phyloP scores from a whole-genome alignment of 1,140 invertebrate species.

The Ceratina japonica region DNA sequence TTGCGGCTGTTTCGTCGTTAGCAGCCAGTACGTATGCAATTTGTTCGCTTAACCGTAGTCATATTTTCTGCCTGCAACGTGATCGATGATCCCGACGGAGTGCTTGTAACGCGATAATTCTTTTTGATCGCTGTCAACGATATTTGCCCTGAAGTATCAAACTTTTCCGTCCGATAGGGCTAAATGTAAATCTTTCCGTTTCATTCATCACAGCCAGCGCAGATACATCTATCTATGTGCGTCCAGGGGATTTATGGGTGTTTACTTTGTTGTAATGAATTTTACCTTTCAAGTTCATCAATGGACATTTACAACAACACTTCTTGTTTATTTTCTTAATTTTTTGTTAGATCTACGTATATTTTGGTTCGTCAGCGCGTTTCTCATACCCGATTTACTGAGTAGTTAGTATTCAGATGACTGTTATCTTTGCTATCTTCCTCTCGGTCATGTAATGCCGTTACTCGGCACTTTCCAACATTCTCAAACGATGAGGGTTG shows the following conservation, averaged over 20 bases:
- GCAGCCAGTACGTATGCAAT: not conserved
- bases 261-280: too few species aligned
- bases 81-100: constrained; percentile 15
- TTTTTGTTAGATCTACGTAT: not conserved
- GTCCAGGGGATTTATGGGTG: too few species aligned
- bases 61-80: constrained; percentile 10
- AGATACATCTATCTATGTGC: too few species aligned
- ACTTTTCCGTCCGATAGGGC: not conserved
- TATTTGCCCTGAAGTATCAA: not conserved
- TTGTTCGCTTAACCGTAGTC: constrained; percentile 14
- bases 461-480: not conserved
- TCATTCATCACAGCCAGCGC: not conserved
- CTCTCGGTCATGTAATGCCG: not conserved
- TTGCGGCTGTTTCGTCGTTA: constrained; percentile 31
- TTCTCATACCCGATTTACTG: constrained; percentile 24
- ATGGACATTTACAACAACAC: too few species aligned
- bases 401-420: constrained; percentile 31
- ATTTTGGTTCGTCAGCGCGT: constrained; percentile 5
- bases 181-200: not conserved
- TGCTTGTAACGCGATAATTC: not conserved
- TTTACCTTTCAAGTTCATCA: too few species aligned
- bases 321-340: constrained; percentile 19
- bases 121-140: constrained; percentile 1
- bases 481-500: not conserved
- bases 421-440: constrained; percentile 24